Evolutionary conservation across 1,140 invertebrate species (phyloP).

Genomic region (Marisa cornuarietis): DNA sequence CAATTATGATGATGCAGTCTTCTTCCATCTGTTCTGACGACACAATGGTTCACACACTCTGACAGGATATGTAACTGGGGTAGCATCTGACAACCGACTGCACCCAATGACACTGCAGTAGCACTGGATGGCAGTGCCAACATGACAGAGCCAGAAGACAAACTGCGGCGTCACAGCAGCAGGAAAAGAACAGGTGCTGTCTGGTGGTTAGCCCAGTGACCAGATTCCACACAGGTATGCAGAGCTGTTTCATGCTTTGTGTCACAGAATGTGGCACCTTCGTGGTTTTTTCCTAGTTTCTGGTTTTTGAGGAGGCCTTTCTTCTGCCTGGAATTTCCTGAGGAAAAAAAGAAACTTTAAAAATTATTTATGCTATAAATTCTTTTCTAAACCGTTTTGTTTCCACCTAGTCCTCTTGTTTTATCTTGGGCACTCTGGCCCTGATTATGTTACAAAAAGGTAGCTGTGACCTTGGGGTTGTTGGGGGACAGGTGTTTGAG

Average conservation of each 20-base stretch:
- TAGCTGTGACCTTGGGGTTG: too few species aligned
- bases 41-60: background rate
- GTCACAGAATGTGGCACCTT: slow-evolving; percentile 37
- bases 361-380: background rate
- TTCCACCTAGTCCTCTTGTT: too few species aligned
- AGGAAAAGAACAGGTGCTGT: background rate
- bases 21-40: background rate
- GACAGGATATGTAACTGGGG: background rate
- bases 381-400: background rate
- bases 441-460: too few species aligned
- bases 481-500: too few species aligned
- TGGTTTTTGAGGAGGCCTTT: slow-evolving; percentile 81
- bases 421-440: too few species aligned
- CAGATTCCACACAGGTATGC: background rate
- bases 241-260: background rate
- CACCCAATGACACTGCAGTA: background rate
- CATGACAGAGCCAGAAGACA: background rate
- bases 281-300: slow-evolving; percentile 62
- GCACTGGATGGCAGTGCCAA: background rate
- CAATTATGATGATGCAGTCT: background rate
- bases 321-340: slow-evolving; percentile 84
- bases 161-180: background rate
- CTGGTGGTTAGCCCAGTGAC: background rate
- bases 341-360: slow-evolving; percentile 24
- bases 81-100: background rate